Percentiles rank a stretch among this genome's conserved stretches.
Evolutionary conservation across 2,797 vertebrate genomes (phyloP).

Genomic region (Centropyge bicolor): DNA sequence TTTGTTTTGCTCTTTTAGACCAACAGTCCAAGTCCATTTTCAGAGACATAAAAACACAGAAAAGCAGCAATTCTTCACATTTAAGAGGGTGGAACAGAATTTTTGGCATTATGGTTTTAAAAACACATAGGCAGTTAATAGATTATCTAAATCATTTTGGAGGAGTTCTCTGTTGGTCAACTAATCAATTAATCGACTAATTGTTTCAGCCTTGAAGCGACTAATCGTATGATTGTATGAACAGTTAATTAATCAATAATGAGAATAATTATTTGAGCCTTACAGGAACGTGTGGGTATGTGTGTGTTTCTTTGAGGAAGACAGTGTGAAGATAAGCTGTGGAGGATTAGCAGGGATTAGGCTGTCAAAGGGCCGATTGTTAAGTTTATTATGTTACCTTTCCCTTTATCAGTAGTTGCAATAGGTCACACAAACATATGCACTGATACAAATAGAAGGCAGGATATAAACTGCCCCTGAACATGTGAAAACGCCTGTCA

Average conservation of each 20-base stretch:
- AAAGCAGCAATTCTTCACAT: background rate
- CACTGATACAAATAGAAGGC: constrained; percentile 26
- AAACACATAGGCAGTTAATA: background rate
- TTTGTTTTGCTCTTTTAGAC: background rate
- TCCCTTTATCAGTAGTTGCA: constrained; percentile 56
- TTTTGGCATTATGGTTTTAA: background rate
- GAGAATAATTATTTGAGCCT: background rate
- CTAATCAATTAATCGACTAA: background rate
- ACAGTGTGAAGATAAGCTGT: constrained; percentile 53
- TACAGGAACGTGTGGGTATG: constrained; percentile 5
- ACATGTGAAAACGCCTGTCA: background rate
- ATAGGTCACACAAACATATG: constrained; percentile 20
- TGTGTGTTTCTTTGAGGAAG: constrained; percentile 33
- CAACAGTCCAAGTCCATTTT: background rate
- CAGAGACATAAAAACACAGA: background rate
- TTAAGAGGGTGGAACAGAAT: background rate
- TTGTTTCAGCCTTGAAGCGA: background rate
- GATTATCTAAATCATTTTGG: background rate
- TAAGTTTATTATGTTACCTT: constrained; percentile 72
- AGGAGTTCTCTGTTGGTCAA: background rate
- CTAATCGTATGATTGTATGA: no score
- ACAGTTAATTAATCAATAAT: background rate
- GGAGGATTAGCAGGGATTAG: constrained; percentile 79
- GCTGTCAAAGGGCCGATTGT: constrained; percentile 66
- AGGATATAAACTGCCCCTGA: constrained; percentile 1